These are phyloP conservation scores for Chionodraco myersi DNA, from an alignment of 2,113 vertebrate species.

Conservation along the genomic window DNA sequence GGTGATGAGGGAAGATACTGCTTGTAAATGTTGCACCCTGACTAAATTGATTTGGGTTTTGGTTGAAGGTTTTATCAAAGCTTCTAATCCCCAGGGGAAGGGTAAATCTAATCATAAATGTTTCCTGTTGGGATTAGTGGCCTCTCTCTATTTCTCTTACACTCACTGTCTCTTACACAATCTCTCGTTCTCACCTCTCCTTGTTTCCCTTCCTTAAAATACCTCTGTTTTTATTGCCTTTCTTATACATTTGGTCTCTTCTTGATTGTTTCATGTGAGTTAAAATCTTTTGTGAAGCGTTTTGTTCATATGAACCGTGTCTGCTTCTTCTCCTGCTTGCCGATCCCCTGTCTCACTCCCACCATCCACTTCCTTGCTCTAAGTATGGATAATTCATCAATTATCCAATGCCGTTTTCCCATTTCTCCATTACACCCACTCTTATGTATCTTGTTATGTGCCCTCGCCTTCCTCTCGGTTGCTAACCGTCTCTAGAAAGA, in stretches of 20 bases:
- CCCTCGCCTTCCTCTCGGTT: constrained; percentile 30
- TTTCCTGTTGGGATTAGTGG: constrained; percentile 74
- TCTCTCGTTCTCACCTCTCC: not conserved
- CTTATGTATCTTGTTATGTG: constrained; percentile 40
- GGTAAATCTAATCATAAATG: constrained; percentile 75
- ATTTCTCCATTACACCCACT: constrained; percentile 48
- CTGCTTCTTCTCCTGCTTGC: constrained; percentile 5
- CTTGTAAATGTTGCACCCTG: constrained; percentile 58
- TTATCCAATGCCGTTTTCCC: constrained; percentile 32
- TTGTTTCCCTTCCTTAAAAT: constrained; percentile 7
- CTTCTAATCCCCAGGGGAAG: constrained; percentile 73
- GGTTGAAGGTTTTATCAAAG: constrained; percentile 76
- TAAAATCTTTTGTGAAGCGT: not conserved
- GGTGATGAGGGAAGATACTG: constrained; percentile 9
- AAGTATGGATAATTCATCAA: constrained; percentile 44
- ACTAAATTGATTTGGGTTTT: constrained; percentile 77
- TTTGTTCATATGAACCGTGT: constrained; percentile 7
- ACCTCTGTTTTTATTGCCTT: not conserved
- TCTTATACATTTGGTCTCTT: not conserved
- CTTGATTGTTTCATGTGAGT: not conserved
- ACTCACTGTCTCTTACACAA: constrained; percentile 28
- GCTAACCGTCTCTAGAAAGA: constrained; percentile 36
- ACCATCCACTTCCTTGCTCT: constrained; percentile 13
- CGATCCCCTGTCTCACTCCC: constrained; percentile 12
- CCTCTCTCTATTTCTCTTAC: constrained; percentile 22